A percentile compares a stretch with the other conserved stretches of the same genome.
These are phyloP conservation scores for Callospermophilus lateralis DNA, from an alignment of 2,113 vertebrate genomes.

Conservation along the genomic window DNA sequence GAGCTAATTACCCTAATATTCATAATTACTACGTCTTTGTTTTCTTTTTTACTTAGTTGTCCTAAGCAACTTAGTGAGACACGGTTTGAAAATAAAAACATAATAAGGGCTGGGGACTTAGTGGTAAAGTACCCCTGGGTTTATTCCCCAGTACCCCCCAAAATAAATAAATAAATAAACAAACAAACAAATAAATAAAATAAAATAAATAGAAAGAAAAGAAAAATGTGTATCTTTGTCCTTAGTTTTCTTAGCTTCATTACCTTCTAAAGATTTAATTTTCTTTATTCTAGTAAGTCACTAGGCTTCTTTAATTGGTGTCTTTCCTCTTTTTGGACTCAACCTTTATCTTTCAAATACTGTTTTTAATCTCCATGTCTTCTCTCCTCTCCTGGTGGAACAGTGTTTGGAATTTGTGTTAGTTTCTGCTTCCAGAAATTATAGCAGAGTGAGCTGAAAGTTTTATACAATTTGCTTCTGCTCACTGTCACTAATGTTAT, in stretches of 20 bases:
- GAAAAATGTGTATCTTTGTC: background rate
- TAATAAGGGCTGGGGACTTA: no score
- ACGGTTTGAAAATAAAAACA: no score
- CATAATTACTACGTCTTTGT: background rate
- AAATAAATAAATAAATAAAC: no score
- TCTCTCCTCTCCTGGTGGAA: background rate
- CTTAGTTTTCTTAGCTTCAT: background rate
- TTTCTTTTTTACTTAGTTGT: background rate
- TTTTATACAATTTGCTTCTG: background rate
- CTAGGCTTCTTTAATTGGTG: background rate
- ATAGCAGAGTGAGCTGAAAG: background rate
- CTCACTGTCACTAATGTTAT: background rate
- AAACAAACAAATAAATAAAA: no score
- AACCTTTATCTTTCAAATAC: background rate
- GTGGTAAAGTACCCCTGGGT: no score
- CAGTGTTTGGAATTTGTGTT: background rate
- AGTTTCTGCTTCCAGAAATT: background rate
- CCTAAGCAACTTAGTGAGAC: no score
- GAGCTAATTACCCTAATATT: background rate
- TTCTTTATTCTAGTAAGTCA: background rate
- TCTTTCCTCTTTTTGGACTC: background rate
- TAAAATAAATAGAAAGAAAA: background rate
- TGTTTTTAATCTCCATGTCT: background rate
- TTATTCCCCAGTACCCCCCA: no score
- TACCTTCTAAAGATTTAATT: background rate